Conservation (phyloP, 2,888 invertebrate genomes). For the Scrobipalpa costella region DNA sequence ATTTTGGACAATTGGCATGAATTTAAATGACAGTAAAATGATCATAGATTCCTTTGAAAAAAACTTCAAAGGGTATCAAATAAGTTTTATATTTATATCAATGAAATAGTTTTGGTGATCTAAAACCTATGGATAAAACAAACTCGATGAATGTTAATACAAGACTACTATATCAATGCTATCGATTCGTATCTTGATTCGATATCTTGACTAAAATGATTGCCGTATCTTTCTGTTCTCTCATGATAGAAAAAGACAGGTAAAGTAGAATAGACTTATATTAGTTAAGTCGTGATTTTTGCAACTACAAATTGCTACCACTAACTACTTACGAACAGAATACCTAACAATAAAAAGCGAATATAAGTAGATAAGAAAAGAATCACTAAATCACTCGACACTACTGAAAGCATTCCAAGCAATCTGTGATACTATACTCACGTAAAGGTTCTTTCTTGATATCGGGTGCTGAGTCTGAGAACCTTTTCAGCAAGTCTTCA, state of each 20-base stretch:
- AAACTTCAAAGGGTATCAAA: not conserved
- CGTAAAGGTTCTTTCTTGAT: slow-evolving; percentile 71
- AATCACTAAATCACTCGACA: slow-evolving; percentile 13
- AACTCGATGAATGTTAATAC: no score
- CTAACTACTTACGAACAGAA: not conserved
- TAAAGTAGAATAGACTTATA: no score
- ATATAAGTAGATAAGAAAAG: not conserved
- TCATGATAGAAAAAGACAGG: no score
- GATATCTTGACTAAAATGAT: no score
- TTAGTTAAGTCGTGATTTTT: not conserved
- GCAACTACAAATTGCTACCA: no score
- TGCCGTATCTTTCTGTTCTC: no score
- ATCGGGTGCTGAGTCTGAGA: slow-evolving; percentile 86
- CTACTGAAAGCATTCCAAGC: slow-evolving; percentile 5
- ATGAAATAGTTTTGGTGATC: no score
- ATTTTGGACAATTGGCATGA: not conserved
- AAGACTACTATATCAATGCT: no score
- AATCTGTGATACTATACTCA: slow-evolving; percentile 45
- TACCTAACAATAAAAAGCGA: not conserved
- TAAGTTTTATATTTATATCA: not conserved
- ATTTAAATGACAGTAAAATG: not conserved
- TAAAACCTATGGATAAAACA: no score
- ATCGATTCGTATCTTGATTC: no score
- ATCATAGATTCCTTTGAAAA: not conserved
- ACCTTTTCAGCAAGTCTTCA: slow-evolving; percentile 93